Evolutionary conservation across 2,113 vertebrate species (phyloP).

Genomic region (Anser cygnoides): DNA sequence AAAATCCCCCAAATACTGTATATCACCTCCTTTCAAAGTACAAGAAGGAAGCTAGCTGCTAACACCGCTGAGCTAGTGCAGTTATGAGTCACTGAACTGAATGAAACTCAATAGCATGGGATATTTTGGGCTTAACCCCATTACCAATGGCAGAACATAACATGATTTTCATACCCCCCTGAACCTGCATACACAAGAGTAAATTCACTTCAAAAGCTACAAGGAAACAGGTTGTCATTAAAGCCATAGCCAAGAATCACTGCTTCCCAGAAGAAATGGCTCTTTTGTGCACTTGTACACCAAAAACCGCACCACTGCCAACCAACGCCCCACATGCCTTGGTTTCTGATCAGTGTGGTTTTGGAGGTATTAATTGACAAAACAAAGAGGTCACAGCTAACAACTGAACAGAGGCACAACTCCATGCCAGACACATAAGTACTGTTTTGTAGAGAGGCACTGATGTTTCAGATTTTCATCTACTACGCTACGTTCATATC

Average conservation of each 20-base stretch:
- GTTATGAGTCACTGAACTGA: constrained; percentile 6
- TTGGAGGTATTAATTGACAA: not conserved
- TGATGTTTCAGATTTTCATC: not conserved
- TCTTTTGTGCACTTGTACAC: not conserved
- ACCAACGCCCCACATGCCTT: not conserved
- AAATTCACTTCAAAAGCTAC: accelerated
- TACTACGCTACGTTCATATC: not conserved
- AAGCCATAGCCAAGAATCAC: not conserved
- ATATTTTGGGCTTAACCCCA: not conserved
- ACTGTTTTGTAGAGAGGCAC: not conserved
- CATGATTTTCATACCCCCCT: not conserved
- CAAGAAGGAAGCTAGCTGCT: not conserved
- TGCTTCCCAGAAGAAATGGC: not conserved
- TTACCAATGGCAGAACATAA: not conserved
- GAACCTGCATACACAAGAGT: not conserved
- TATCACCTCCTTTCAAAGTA: not conserved
- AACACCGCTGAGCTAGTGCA: not conserved
- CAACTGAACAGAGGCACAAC: not conserved
- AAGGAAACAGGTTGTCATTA: not conserved
- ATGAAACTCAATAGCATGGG: not conserved
- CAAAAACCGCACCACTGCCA: not conserved
- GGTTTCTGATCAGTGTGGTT: not conserved
- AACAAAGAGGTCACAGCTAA: not conserved
- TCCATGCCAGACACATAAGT: not conserved
- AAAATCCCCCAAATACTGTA: accelerated